Conservation (phyloP, 2,888 invertebrate genomes). For the Lycia hirtaria region DNA sequence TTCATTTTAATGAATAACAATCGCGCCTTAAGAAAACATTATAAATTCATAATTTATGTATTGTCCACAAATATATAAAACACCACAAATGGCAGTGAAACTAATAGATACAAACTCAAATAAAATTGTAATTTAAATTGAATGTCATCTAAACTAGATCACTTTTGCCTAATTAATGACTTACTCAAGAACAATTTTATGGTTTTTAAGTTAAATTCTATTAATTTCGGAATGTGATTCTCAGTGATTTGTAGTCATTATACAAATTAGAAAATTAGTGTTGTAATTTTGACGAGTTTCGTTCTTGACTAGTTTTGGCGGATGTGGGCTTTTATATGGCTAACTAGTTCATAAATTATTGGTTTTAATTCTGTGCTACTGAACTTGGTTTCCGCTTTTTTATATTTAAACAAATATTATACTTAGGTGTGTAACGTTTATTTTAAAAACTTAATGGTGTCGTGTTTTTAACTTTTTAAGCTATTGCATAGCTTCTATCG, state of each 20-base stretch:
- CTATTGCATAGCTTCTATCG: no score
- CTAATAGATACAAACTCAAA: not conserved
- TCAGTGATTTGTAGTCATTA: constrained; percentile 32
- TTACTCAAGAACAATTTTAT: constrained; percentile 22
- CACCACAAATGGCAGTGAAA: not conserved
- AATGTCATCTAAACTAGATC: constrained; percentile 25
- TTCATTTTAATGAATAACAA: no score
- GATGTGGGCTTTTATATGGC: constrained; percentile 16
- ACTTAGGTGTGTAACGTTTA: not conserved
- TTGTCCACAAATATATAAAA: no score
- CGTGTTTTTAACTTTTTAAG: no score
- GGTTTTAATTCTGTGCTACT: not conserved
- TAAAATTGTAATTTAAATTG: constrained; percentile 13
- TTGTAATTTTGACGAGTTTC: constrained; percentile 6
- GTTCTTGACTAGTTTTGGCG: not conserved
- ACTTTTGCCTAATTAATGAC: constrained; percentile 29
- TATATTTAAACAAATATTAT: not conserved
- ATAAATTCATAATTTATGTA: no score
- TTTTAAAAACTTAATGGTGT: no score
- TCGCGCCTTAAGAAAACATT: no score
- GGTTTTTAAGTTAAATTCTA: constrained; percentile 25
- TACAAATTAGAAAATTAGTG: constrained; percentile 19
- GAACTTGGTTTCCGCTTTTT: constrained; percentile 3
- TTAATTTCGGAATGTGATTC: constrained; percentile 24
- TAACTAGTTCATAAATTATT: constrained; percentile 11